These are phyloP conservation scores for Otus scops DNA, from an alignment of 2,797 vertebrate genomes.

Conservation along the genomic window DNA sequence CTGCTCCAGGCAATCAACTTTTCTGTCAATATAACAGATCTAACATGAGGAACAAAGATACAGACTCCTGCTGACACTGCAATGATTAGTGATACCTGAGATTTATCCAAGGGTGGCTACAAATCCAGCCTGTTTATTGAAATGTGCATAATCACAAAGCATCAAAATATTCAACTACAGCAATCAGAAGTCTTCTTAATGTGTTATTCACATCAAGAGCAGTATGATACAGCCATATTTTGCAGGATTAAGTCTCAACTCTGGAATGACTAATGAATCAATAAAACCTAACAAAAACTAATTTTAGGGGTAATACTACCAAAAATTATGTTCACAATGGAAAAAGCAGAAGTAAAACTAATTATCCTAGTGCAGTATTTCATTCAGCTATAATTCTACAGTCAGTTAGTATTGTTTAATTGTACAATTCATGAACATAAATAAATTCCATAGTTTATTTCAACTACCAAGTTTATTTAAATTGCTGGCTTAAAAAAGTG, in stretches of 20 bases:
- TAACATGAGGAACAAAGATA: not conserved
- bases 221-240: not conserved
- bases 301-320: slow-evolving; percentile 25
- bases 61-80: not conserved
- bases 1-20: not conserved
- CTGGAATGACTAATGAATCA: slow-evolving; percentile 24
- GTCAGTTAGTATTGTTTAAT: slow-evolving; percentile 63
- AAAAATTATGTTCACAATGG: slow-evolving; percentile 32
- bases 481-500: slow-evolving; percentile 20
- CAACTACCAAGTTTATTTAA: slow-evolving; percentile 61
- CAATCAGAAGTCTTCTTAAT: not conserved
- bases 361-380: slow-evolving; percentile 46
- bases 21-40: not conserved
- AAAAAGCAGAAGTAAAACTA: slow-evolving; percentile 42
- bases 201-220: not conserved
- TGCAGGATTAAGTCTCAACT: not conserved
- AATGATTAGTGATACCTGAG: no score
- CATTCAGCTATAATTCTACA: slow-evolving; percentile 58
- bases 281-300: slow-evolving; percentile 53
- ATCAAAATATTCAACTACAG: not conserved
- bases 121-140: not conserved
- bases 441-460: slow-evolving; percentile 67
- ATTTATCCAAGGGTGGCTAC: not conserved
- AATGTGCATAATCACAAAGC: not conserved
- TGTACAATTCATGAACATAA: slow-evolving; percentile 71